These are phyloP conservation scores for Noctua janthe DNA, from an alignment of 2,888 invertebrate species.

Conservation along the genomic window DNA sequence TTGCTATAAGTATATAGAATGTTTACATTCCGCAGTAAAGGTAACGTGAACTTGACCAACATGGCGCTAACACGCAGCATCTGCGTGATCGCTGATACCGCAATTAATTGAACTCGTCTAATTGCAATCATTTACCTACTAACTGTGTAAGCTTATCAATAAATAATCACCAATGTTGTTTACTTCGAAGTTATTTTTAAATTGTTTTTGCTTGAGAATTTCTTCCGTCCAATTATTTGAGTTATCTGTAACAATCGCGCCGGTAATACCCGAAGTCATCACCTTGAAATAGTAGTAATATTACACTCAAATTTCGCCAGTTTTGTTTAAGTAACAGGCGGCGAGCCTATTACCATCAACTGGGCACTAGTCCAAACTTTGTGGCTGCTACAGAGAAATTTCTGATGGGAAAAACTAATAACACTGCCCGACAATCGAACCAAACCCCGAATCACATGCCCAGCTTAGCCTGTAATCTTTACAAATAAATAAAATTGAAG, in stretches of 20 bases:
- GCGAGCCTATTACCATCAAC: neutral
- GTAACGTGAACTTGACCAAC: conserved; percentile 37
- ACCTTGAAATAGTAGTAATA: neutral
- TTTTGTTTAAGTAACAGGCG: neutral
- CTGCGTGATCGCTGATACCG: conserved; percentile 37
- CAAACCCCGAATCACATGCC: neutral
- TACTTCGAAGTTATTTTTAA: conserved; percentile 38
- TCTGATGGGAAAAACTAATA: neutral
- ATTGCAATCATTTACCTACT: conserved; percentile 48
- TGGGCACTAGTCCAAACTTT: neutral
- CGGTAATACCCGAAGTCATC: neutral
- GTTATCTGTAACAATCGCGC: neutral
- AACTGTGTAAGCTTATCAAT: conserved; percentile 25
- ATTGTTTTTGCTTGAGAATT: conserved; percentile 9
- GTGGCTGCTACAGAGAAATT: neutral
- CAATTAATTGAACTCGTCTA: conserved; percentile 40
- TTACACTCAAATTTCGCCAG: neutral
- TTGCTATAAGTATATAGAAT: neutral
- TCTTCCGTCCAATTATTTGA: neutral
- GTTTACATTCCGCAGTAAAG: conserved; percentile 24
- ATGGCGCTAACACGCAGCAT: conserved; percentile 38
- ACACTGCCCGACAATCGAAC: neutral
- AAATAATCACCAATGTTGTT: conserved; percentile 49
- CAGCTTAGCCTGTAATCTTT: neutral
- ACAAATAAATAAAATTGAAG: too few relatives aligned